These are phyloP conservation scores for Patagioenas fasciata DNA, from an alignment of 2,113 vertebrate species.

Conservation along the genomic window DNA sequence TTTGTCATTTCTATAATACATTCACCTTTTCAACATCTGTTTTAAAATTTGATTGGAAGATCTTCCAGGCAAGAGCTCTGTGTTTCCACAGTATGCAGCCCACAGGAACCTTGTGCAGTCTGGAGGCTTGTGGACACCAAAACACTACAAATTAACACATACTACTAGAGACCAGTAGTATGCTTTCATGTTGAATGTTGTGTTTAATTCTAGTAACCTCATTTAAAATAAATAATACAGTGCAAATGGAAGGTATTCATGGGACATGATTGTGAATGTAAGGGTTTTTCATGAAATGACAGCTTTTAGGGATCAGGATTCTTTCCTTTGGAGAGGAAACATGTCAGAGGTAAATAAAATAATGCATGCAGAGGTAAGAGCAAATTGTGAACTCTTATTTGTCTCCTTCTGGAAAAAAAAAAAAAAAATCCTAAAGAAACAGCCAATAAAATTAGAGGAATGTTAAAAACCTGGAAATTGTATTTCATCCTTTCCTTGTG, in stretches of 20 bases:
- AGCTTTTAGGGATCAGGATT: not conserved
- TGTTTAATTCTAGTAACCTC: not conserved
- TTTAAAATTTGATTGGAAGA: constrained; percentile 35
- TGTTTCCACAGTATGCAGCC: not conserved
- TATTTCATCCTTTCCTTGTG: not conserved
- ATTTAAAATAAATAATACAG: not conserved
- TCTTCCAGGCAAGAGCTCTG: not conserved
- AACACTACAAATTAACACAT: not conserved
- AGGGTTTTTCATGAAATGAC: not conserved
- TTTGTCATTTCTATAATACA: constrained; percentile 1
- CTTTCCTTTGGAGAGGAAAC: not conserved
- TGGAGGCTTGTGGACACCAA: not conserved
- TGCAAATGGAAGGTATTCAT: not conserved
- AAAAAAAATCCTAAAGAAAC: not conserved
- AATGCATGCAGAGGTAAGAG: not conserved
- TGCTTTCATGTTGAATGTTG: not conserved
- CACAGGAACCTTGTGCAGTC: not conserved
- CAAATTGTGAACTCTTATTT: not conserved
- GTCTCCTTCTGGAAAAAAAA: not conserved
- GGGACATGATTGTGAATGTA: not conserved
- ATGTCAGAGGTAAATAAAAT: not conserved
- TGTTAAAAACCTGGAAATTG: not conserved
- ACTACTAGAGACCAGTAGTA: not conserved
- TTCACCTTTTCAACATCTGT: not conserved
- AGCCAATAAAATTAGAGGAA: not conserved